Base-by-base conservation (phyloP, 2,797 vertebrate species). In the Carapus acus region DNA sequence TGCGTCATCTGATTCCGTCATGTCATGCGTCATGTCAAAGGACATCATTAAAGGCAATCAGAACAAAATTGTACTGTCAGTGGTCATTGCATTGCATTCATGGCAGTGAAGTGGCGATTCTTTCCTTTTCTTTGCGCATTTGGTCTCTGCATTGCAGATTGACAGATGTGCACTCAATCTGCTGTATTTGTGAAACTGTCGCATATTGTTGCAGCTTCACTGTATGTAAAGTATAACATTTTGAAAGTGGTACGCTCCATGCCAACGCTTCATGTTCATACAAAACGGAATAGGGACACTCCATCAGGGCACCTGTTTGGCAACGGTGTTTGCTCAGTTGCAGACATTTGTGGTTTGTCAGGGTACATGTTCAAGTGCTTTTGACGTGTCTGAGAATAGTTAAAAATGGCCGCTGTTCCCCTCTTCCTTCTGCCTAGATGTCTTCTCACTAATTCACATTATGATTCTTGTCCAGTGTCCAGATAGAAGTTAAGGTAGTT, bases 391-490 rank as follows among this genome's bases (percentile, higher is more conserved):
- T 67, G 65, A 86, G 71, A 87, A 85, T 83, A 81, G 73, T 79
- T 86, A 81, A 88, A 77, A 63, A 68, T 60, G 49, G 42, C 70
- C 65, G 58, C 43, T 27, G 61, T 72, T 49, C 65, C 41, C 49
- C 34, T 54, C 41, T 24, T 68, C 76, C 73, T 76, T 44, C 49
- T 63, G 72, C 59, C 58, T 54, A 62, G 54, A 64, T 71, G 65
- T 73, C 54, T 67, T 49, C 69, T 86, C 71, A 87, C 85, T 84
- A 79, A 88, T 87, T 88, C 78, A 85, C 69, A 69, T 58, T n/a
- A n/a, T n/a, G n/a, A n/a, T n/a, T n/a, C n/a, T 4, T 27, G 24
- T 13, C 8, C 21, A 31, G 42, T 64, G 40, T 37, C 46, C 40
- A 49, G 65, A 60, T 75, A 64, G 54, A 73, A 33, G 67, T 61